phyloP scores from a whole-genome alignment of 2,888 invertebrate species.

The Mongoloraphidia duomilia region DNA sequence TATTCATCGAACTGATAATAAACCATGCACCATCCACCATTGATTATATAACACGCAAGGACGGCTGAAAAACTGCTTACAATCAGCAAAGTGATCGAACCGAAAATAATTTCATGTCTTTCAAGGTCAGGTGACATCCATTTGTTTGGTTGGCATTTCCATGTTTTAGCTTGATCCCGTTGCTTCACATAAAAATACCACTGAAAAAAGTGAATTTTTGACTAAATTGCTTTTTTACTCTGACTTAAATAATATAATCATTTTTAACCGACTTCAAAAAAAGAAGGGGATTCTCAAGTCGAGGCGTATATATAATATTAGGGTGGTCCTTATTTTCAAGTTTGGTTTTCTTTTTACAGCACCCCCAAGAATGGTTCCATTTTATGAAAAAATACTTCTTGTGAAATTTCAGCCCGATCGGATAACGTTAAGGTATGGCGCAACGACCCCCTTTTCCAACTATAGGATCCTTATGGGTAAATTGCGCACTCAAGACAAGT shows the following conservation, averaged over 20 bases:
- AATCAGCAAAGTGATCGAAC: slow-evolving; percentile 40
- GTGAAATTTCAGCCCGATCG: too few species aligned
- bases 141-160: slow-evolving; percentile 60
- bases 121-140: slow-evolving; percentile 53
- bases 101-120: slow-evolving; percentile 50
- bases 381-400: too few species aligned
- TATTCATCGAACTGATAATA: slow-evolving; percentile 49
- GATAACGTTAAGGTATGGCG: too few species aligned
- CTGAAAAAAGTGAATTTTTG: slow-evolving; percentile 25
- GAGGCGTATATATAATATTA: too few species aligned
- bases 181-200: slow-evolving; percentile 56
- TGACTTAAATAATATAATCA: not conserved
- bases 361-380: too few species aligned
- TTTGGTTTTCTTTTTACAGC: too few species aligned
- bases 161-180: slow-evolving; percentile 43
- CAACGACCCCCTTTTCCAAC: too few species aligned
- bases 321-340: too few species aligned
- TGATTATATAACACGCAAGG: slow-evolving; percentile 49
- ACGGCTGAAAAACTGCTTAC: slow-evolving; percentile 41
- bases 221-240: not conserved
- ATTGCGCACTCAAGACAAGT: too few species aligned
- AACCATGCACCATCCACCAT: slow-evolving; percentile 49
- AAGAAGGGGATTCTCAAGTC: too few species aligned
- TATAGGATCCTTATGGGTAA: too few species aligned
- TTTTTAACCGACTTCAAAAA: too few species aligned